Conservation (phyloP, 2,888 invertebrate species). For the Amphimallon solstitiale region DNA sequence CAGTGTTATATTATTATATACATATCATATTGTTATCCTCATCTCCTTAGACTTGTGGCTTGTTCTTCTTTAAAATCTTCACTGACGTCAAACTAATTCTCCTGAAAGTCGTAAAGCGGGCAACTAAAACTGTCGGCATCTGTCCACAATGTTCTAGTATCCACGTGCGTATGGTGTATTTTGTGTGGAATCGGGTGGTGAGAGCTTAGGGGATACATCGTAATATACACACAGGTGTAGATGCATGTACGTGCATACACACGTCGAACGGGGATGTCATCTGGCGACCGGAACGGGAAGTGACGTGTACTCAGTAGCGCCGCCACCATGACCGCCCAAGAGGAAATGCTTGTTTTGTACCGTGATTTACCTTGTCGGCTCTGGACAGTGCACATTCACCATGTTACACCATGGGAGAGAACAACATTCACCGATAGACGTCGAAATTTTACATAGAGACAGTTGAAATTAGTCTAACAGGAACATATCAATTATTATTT, state of each 20-base stretch:
- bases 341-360: slow-evolving; percentile 55
- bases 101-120: no score
- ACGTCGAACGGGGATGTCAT: slow-evolving; percentile 44
- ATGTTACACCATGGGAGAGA: not conserved
- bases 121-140: not conserved
- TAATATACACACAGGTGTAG: slow-evolving; percentile 27
- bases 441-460: no score
- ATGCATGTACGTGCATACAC: not conserved
- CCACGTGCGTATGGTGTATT: not conserved
- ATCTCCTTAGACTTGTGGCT: no score
- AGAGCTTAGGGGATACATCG: slow-evolving; percentile 19
- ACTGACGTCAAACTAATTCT: no score
- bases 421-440: slow-evolving; percentile 1
- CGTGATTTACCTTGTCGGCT: slow-evolving; percentile 54
- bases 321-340: slow-evolving; percentile 57
- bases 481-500: slow-evolving; percentile 31
- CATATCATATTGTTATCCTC: no score
- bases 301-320: slow-evolving; percentile 56
- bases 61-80: no score
- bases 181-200: slow-evolving; percentile 3
- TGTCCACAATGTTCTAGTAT: not conserved
- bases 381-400: slow-evolving; percentile 16
- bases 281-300: slow-evolving; percentile 58
- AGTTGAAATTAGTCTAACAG: slow-evolving; percentile 11
- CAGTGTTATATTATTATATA: no score